Conservation (phyloP, 1,140 invertebrate genomes). For the Ooceraea biroi region DNA sequence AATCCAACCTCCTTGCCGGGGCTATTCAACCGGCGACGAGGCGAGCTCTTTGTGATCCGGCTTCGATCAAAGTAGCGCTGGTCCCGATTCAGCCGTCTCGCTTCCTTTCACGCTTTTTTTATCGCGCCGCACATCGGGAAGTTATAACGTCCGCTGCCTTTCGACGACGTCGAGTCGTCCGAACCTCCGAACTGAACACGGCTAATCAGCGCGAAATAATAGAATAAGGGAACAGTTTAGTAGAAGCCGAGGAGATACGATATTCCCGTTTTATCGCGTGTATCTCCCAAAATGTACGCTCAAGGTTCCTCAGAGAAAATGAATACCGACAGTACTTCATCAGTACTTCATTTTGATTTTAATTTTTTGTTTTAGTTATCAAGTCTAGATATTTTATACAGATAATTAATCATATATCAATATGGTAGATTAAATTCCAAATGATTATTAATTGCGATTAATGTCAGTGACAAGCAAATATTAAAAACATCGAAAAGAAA, state of each 20-base stretch:
- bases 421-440: constrained; percentile 8
- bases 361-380: not conserved
- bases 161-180: constrained; percentile 35
- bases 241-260: not conserved
- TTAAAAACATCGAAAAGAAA: not conserved
- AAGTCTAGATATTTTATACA: not conserved
- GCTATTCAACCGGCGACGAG: constrained; percentile 80
- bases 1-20: constrained; percentile 63
- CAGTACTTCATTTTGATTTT: too few relatives aligned
- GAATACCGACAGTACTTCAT: too few relatives aligned
- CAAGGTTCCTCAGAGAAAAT: too few relatives aligned
- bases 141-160: constrained; percentile 72
- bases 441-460: not conserved
- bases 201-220: constrained; percentile 62
- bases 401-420: not conserved
- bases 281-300: not conserved
- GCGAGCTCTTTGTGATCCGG: constrained; percentile 75
- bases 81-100: constrained; percentile 71
- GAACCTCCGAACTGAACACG: constrained; percentile 42
- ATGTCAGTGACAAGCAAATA: not conserved
- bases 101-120: constrained; percentile 74
- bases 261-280: not conserved
- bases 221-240: not conserved
- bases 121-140: constrained; percentile 73
- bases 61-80: constrained; percentile 67